These are phyloP conservation scores for Mystacornis crossleyi DNA, from an alignment of 2,113 vertebrate species.

Conservation along the genomic window DNA sequence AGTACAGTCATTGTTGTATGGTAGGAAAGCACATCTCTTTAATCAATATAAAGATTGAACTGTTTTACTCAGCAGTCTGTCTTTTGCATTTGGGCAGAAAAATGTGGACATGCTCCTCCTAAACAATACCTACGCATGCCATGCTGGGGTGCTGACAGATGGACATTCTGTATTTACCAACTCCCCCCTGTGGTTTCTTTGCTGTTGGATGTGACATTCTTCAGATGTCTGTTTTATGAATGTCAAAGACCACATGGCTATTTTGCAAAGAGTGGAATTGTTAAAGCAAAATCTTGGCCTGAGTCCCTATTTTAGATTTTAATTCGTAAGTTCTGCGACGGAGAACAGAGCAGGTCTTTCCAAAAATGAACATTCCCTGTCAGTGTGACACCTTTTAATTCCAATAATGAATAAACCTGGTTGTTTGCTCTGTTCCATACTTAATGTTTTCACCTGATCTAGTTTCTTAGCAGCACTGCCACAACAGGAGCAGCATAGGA, in stretches of 20 bases:
- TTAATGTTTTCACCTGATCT: slow-evolving; percentile 72
- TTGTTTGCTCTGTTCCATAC: slow-evolving; percentile 19
- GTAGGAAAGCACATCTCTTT: slow-evolving; percentile 31
- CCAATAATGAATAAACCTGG: slow-evolving; percentile 70
- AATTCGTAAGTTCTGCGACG: slow-evolving; percentile 31
- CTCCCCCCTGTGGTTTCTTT: slow-evolving; percentile 53
- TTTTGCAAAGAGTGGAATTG: slow-evolving; percentile 51
- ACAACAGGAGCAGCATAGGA: slow-evolving; percentile 61
- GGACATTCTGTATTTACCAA: slow-evolving; percentile 46
- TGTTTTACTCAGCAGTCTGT: slow-evolving; percentile 54
- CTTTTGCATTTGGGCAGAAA: slow-evolving; percentile 64
- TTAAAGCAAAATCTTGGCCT: slow-evolving; percentile 59
- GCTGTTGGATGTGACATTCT: slow-evolving; percentile 62
- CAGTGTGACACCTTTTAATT: slow-evolving; percentile 67
- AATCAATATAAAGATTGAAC: slow-evolving; percentile 55
- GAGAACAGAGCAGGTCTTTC: slow-evolving; percentile 46
- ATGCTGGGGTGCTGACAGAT: slow-evolving; percentile 58
- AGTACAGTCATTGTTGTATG: slow-evolving; percentile 37
- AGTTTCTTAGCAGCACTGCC: slow-evolving; percentile 57
- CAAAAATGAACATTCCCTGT: slow-evolving; percentile 63
- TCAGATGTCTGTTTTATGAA: slow-evolving; percentile 74
- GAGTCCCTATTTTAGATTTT: slow-evolving; percentile 56
- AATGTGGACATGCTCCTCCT: slow-evolving; percentile 41
- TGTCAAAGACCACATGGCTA: slow-evolving; percentile 66
- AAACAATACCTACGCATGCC: slow-evolving; percentile 52